Evolutionary conservation across 1,140 invertebrate genomes (phyloP).

Genomic region (Pseudoatta argentina): DNA sequence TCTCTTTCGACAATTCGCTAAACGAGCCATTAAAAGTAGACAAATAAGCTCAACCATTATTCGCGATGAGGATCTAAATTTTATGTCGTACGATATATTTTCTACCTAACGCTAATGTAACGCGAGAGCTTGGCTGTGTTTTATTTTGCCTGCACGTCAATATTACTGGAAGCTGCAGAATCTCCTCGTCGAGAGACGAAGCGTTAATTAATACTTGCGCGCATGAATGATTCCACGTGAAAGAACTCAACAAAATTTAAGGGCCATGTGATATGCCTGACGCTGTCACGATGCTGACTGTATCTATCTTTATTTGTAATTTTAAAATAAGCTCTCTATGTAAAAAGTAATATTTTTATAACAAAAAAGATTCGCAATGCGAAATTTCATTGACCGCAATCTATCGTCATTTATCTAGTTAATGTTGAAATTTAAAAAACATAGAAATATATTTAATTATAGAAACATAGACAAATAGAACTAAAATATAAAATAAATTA

Average conservation of each 20-base stretch:
- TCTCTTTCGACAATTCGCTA: background rate
- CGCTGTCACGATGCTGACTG: background rate
- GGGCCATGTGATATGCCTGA: background rate
- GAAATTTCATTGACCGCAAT: background rate
- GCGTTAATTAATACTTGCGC: constrained; percentile 43
- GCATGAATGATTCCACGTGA: constrained; percentile 14
- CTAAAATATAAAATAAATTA: background rate
- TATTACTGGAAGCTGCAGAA: background rate
- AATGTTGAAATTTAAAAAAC: background rate
- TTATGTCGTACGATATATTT: background rate
- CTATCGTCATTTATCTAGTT: background rate
- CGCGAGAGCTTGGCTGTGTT: background rate
- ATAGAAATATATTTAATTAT: background rate
- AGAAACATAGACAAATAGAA: background rate
- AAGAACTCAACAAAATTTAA: constrained; percentile 17
- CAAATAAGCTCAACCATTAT: background rate
- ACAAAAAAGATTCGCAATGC: background rate
- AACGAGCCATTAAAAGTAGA: background rate
- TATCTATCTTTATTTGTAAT: background rate
- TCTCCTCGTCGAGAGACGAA: constrained; percentile 19
- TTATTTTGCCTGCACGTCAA: constrained; percentile 26
- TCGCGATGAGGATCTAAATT: background rate
- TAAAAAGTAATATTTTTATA: background rate
- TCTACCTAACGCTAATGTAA: background rate
- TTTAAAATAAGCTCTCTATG: too few species aligned